Base-by-base conservation (phyloP, 2,113 vertebrate genomes). In the Caranx melampygus region DNA sequence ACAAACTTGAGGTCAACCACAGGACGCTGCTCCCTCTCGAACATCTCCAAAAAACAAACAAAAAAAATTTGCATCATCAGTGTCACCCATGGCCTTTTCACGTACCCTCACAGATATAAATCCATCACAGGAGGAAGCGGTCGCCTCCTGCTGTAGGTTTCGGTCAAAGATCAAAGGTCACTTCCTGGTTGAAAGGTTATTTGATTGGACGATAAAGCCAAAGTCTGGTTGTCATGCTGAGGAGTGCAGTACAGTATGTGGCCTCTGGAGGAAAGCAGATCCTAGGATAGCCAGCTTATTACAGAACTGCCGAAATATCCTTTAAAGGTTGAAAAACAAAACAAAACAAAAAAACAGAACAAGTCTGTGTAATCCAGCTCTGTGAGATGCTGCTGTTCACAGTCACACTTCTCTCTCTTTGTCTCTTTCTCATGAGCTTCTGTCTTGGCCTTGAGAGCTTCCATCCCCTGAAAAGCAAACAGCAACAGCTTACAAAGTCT, bases 171-270 rank as follows among this genome's bases (percentile, higher is more conserved):
- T 90, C 69, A 92, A 92, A 93, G 90, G 91, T 93, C 91, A 92
- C 92, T 94, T 94, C 88, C 91, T 90, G 89, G 91, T 89, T 84
- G 72, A 91, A 88, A 78, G 77, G 77, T 85, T 69, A 74, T 85
- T 75, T 89, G 81, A 90, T 85, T 91, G 78, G 82, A 87, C 11
- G 45, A 52, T 66, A 61, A 68, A 87, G 75, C 75, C 90, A 85
- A 85, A 87, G 89, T 82, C 84, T 88, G 77, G 75, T 69, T 72
- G 59, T 79, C 83, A 84, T 89, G 86, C 76, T 77, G 72, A 89
- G 78, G 82, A 85, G 72, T 73, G 47, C 70, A 83, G 79, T 84
- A 63, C 78, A 89, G 84, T 86, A 49, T 78, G 72, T 20, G 82
- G 72, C 88, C 85, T 88, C 87, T 72, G 66, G 72, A 89, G 87